Base-by-base conservation (phyloP, 2,113 vertebrate genomes). In the Malaclemys terrapin region DNA sequence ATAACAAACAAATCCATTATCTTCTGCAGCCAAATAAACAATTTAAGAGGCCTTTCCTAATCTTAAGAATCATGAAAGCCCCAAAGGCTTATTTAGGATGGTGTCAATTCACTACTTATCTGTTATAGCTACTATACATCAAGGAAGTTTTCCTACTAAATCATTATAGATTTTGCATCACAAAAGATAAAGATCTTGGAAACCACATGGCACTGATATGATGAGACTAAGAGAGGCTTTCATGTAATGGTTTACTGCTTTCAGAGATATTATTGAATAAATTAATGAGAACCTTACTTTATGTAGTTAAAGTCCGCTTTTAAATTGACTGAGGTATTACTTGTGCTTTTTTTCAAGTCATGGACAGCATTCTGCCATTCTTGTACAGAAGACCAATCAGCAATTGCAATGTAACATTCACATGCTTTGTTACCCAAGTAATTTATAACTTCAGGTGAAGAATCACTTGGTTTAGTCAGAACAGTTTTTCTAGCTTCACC, bases 281-380 rank as follows among this genome's bases (percentile, higher is more conserved):
- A 78, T 59, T 9, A 76, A 76, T 35, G 25, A 54, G 2, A 89
- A 4, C 62, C 98, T 98, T 97, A 99, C 98, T 99, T 99, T 94
- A 99, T 98, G 92, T 99, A 99, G 98, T 99, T 99, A 96, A 99
- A 99, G 88, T 99, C 99, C 1, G 99, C 98, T 96, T 99, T 99
- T 52, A 99, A 98, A 91, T 97, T 99, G 96, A 99, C 98, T 79
- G 98, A 98, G 27, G 99, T 98, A 78, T 97, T 99, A 89, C 98
- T 98, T 50, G 98, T 98, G 85, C 98, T 99, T 96, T 99, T 99
- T 94, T 99, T 99, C 89, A 99, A 95, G 20, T 98, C 96, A 1
- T 98, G 97, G 94, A 99, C 98, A 17, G 98, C 98, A 86, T 98
- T 98, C 95, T 99, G 99, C 99, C 99, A 99, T 96, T 99, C 99